Conservation (phyloP, 2,888 invertebrate genomes). For the Pemphredon lugubris region DNA sequence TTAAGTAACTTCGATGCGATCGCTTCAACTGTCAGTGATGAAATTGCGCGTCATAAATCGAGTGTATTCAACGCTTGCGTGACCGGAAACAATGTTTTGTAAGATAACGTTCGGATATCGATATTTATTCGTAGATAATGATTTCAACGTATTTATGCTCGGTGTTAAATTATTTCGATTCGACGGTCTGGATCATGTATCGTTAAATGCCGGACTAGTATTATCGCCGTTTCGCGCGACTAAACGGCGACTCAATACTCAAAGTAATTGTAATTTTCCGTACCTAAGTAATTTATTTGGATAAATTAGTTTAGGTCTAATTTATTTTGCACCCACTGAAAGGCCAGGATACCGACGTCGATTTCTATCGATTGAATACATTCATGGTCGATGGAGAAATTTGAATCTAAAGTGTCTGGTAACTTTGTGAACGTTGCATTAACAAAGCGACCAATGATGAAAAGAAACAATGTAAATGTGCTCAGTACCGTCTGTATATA, state of each 20-base stretch:
- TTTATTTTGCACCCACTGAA: conserved; percentile 53
- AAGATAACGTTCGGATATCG: conserved; percentile 67
- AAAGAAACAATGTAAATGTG: conserved; percentile 74
- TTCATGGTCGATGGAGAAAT: conserved; percentile 32
- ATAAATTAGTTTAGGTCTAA: conserved; percentile 72
- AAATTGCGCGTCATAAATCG: conserved; percentile 10
- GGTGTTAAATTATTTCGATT: conserved; percentile 45
- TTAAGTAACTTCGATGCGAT: conserved; percentile 11
- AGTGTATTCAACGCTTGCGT: conserved; percentile 26
- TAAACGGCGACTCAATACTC: conserved; percentile 72
- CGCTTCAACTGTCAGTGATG: not conserved
- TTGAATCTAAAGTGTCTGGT: conserved; percentile 33
- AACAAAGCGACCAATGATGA: conserved; percentile 52
- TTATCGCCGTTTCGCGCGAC: conserved; percentile 69
- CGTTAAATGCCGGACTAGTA: conserved; percentile 65
- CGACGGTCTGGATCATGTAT: conserved; percentile 12
- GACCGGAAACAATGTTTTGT: conserved; percentile 65
- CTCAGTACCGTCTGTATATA: conserved; percentile 76
- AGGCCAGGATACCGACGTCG: conserved; percentile 10
- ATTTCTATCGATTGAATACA: conserved; percentile 27
- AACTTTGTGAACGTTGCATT: conserved; percentile 54
- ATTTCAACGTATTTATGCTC: conserved; percentile 60
- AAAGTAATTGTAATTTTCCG: conserved; percentile 57
- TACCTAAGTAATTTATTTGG: conserved; percentile 75
- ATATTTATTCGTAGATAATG: conserved; percentile 72